These are phyloP conservation scores for Trachemys scripta DNA, from an alignment of 2,113 vertebrate species.

Conservation along the genomic window DNA sequence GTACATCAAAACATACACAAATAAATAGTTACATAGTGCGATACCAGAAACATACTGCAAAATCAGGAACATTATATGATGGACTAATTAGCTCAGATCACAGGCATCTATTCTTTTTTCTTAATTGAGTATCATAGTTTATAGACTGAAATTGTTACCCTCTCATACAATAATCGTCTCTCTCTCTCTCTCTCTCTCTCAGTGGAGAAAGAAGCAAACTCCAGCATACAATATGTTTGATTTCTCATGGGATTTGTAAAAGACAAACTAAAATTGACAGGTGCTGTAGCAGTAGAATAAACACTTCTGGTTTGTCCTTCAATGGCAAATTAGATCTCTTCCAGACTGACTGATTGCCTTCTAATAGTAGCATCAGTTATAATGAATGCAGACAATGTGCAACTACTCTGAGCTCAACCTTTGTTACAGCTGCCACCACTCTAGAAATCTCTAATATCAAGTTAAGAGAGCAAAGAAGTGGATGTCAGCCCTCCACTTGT, in stretches of 20 bases:
- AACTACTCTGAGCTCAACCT: not conserved
- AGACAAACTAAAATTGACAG: not conserved
- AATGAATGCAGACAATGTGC: not conserved
- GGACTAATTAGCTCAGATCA: not conserved
- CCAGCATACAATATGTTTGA: not conserved
- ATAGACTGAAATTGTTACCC: not conserved
- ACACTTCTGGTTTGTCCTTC: not conserved
- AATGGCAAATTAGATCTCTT: not conserved
- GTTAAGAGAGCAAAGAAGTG: not conserved
- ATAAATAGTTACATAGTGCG: not conserved
- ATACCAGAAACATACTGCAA: not conserved
- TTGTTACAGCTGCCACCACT: not conserved
- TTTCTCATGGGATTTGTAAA: not conserved
- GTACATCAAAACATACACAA: not conserved
- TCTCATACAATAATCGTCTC: not conserved
- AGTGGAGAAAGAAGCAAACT: not conserved
- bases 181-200: too few species aligned
- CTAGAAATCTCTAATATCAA: not conserved
- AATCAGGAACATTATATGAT: not conserved
- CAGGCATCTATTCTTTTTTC: not conserved
- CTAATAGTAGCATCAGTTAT: not conserved
- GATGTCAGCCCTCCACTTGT: not conserved
- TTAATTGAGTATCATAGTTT: not conserved
- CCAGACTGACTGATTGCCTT: not conserved
- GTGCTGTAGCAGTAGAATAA: fast-evolving